These are phyloP conservation scores for Drosophila prosaltans DNA, from an alignment of 1,140 invertebrate genomes.

Conservation along the genomic window DNA sequence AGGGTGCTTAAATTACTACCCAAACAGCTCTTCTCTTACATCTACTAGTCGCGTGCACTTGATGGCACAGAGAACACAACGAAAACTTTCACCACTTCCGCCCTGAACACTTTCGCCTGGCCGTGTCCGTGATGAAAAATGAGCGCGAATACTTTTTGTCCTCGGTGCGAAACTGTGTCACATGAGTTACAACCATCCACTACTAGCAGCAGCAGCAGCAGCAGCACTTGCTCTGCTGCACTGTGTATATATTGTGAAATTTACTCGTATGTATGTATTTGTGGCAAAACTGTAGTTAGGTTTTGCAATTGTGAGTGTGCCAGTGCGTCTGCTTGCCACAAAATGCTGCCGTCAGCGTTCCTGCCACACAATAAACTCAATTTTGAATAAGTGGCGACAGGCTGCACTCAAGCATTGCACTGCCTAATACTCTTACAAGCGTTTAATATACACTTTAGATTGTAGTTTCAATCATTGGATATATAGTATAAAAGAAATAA, in stretches of 20 bases:
- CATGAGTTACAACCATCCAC: conserved; percentile 38
- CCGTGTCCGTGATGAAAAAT: conserved; percentile 59
- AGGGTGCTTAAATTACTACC: conserved; percentile 47
- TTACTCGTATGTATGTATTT: conserved; percentile 35
- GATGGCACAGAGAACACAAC: conserved; percentile 35
- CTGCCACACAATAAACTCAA: conserved; percentile 66
- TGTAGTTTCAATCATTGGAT: too few relatives aligned
- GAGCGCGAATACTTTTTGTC: conserved; percentile 59
- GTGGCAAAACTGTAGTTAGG: conserved; percentile 31
- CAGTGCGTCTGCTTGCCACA: conserved; percentile 50
- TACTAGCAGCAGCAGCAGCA: conserved; percentile 25
- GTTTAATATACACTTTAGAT: too few relatives aligned
- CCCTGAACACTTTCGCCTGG: conserved; percentile 41
- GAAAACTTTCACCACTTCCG: conserved; percentile 59
- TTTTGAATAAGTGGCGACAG: conserved; percentile 18
- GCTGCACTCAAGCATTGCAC: neutral
- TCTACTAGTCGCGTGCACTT: conserved; percentile 32
- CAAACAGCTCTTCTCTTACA: neutral
- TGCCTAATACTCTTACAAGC: conserved; percentile 22
- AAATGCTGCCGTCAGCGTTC: conserved; percentile 40
- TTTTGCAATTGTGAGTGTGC: conserved; percentile 25
- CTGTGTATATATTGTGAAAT: conserved; percentile 9
- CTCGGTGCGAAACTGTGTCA: conserved; percentile 65
- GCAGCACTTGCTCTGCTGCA: neutral
- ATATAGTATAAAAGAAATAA: too few relatives aligned